Evolutionary conservation across 2,888 invertebrate genomes (phyloP), one percentile per base, ranked within the genome.

Genomic region (Polydesmus complanatus): DNA sequence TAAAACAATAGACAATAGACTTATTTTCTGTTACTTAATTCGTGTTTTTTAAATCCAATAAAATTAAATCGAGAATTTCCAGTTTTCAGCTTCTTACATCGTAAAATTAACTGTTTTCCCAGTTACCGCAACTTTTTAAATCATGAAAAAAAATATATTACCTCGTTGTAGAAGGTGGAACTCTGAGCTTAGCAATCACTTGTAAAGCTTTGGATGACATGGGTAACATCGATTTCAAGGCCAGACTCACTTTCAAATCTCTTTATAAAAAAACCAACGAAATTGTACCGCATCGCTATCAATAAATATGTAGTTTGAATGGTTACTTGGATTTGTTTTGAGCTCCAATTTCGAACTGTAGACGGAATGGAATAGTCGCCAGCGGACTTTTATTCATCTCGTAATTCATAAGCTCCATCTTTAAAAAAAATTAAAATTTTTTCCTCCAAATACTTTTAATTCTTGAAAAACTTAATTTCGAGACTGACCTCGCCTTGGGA

Each of bases 141-240:
- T 22, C 21, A 53, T 18, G 21, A n/a, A n/a, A n/a, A n/a, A 51
- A 51, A 54, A 25, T 27, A 11, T n/a, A 21, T 47, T 22, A 56
- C 56, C 56, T 47, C 2, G 49, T 21, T 11, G 56, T 56, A 2
- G 56, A 27, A 23, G 23, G 37, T 8, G 56, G 56, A 56, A 56
- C 48, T 47, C 27, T 19, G 14, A 56, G 23, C 23, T 22, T 27
- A 21, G 47, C 37, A 3, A 21, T 48, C 11, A 56, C 48, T 48
- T 22, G 37, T 14, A 47, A 25, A 48, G 56, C 56, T 56, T 56
- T 56, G 2, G 56, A 27, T 23, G 56, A 18, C 5, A 21, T 11
- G 19, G 56, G 56, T 22, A 56, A 21, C 21, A 23, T 27, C 2
- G 27, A 56, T 14, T 48, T 19, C 21, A 56, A 48, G 1, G 25